These are phyloP conservation scores for Sebastiscus tertius DNA, from an alignment of 2,797 vertebrate species.

Conservation along the genomic window DNA sequence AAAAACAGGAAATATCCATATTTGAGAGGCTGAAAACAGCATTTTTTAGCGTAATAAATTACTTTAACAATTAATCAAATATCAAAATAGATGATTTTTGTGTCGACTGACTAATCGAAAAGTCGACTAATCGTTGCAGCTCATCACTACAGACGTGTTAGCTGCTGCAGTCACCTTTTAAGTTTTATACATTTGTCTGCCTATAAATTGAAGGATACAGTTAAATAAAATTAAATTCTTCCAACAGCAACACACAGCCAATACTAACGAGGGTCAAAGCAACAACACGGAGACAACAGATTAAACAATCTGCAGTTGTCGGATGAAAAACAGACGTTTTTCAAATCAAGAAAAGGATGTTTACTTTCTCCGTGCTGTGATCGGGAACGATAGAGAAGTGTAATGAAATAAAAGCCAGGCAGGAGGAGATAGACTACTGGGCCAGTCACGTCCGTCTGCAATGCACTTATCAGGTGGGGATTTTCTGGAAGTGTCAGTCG, in stretches of 20 bases:
- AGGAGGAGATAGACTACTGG: conserved; percentile 49
- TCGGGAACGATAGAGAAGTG: conserved; percentile 51
- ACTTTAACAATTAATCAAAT: too few relatives aligned
- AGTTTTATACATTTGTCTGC: background rate
- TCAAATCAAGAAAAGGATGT: conserved; percentile 40
- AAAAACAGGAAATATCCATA: too few relatives aligned
- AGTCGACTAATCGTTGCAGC: too few relatives aligned
- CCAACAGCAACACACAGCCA: background rate
- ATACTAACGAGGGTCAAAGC: background rate
- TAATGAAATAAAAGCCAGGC: conserved; percentile 71
- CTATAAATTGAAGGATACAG: background rate
- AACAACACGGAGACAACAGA: background rate
- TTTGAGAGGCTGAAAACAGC: too few relatives aligned
- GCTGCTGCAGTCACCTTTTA: background rate
- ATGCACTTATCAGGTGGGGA: conserved; percentile 78
- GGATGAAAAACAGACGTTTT: conserved; percentile 17
- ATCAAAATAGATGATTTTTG: too few relatives aligned
- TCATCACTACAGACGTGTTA: background rate
- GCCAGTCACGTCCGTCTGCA: conserved; percentile 63
- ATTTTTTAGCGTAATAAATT: too few relatives aligned
- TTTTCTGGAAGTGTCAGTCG: conserved; percentile 76
- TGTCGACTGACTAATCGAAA: too few relatives aligned
- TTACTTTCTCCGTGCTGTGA: conserved; percentile 41
- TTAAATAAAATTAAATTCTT: background rate
- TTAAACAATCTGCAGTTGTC: conserved; percentile 24